Evolutionary conservation across 2,888 invertebrate species (phyloP).

Genomic region (Linnaemya vulpina): DNA sequence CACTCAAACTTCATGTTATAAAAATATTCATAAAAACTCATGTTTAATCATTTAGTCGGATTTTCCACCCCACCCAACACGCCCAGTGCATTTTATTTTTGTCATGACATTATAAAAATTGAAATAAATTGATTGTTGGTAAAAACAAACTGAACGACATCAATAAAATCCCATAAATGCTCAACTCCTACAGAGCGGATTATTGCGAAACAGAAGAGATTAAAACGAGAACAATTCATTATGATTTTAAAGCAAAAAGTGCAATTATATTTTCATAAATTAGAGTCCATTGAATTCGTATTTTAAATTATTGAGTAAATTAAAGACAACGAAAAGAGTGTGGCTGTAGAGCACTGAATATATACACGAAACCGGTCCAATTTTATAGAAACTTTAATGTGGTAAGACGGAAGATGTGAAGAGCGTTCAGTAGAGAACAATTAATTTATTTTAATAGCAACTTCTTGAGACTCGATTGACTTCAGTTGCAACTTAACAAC

Average conservation of each 20-base stretch:
- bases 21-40: too few species aligned
- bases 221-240: neutral
- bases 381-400: too few species aligned
- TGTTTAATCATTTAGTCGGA: neutral
- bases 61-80: neutral
- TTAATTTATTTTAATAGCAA: too few species aligned
- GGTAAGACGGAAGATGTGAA: too few species aligned
- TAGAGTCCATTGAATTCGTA: neutral
- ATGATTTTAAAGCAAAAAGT: neutral
- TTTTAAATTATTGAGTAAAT: neutral
- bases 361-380: too few species aligned
- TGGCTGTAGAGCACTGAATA: too few species aligned
- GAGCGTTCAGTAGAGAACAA: too few species aligned
- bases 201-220: constrained; percentile 6
- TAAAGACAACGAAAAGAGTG: too few species aligned
- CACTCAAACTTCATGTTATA: too few species aligned
- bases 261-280: neutral
- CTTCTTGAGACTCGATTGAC: too few species aligned
- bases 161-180: constrained; percentile 13
- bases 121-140: constrained; percentile 19
- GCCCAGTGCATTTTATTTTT: neutral
- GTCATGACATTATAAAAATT: constrained; percentile 15
- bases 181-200: neutral
- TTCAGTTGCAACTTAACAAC: too few species aligned
- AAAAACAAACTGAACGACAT: neutral